A percentile compares a stretch with the other conserved stretches of the same genome.
Conservation (phyloP, 2,888 invertebrate genomes). For the Clusia tigrina region DNA sequence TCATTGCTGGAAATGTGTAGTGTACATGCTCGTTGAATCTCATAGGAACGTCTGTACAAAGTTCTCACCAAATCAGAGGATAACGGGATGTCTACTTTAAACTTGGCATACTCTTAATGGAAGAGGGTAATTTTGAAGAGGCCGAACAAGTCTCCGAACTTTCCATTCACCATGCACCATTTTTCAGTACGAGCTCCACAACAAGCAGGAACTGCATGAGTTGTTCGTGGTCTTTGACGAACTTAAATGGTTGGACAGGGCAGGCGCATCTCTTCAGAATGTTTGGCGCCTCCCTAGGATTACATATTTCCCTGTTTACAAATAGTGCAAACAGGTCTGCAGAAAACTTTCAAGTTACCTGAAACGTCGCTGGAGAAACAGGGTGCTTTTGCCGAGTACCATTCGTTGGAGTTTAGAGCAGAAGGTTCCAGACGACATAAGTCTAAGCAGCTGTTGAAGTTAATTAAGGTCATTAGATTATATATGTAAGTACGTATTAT, state of each 20-base stretch:
- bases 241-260: conserved; percentile 82
- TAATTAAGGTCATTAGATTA: too few species aligned
- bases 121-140: conserved; percentile 85
- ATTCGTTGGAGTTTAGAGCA: conserved; percentile 62
- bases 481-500: too few species aligned
- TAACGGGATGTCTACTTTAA: conserved; percentile 93
- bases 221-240: conserved; percentile 96
- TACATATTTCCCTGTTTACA: conserved; percentile 90
- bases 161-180: conserved; percentile 86
- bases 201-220: conserved; percentile 94
- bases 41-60: conserved; percentile 81
- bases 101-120: conserved; percentile 96
- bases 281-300: conserved; percentile 87
- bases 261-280: conserved; percentile 80
- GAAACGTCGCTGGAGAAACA: conserved; percentile 57
- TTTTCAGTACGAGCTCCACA: conserved; percentile 84
- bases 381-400: conserved; percentile 59
- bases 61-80: conserved; percentile 73
- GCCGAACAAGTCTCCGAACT: conserved; percentile 92
- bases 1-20: conserved; percentile 89
- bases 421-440: too few species aligned
- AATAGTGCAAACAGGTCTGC: conserved; percentile 71
- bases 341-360: conserved; percentile 57
- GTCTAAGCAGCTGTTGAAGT: too few species aligned
- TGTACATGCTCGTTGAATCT: conserved; percentile 79